phyloP scores from a whole-genome alignment of 37 sponge, comb jelly and placozoan genomes.

The Halichondria panicea region DNA sequence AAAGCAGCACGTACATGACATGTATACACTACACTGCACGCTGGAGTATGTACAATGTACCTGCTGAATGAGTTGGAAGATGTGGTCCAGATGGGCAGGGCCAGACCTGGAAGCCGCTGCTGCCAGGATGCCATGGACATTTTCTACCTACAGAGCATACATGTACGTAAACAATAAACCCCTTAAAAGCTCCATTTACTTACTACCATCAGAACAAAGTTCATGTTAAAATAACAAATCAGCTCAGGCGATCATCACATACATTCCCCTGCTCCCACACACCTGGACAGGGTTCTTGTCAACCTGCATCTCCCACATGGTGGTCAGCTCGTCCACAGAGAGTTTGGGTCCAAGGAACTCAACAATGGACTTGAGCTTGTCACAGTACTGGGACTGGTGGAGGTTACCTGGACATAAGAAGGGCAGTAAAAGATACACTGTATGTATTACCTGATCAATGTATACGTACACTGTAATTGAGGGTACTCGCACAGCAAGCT shows the following conservation, averaged over 20 bases:
- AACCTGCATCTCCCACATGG: conserved; percentile 92
- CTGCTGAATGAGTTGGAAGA: conserved; percentile 78
- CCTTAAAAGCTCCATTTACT: no score
- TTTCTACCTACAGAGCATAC: conserved; percentile 66
- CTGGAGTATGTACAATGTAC: conserved; percentile 30
- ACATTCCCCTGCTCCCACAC: no score
- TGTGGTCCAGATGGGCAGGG: conserved; percentile 71
- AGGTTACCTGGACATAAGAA: conserved; percentile 75
- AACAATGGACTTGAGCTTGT: conserved; percentile 85
- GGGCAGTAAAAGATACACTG: no score
- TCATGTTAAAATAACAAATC: no score
- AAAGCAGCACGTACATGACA: no score
- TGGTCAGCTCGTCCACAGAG: conserved; percentile 73
- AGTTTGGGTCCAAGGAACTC: conserved; percentile 88
- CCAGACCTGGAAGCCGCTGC: conserved; percentile 78
- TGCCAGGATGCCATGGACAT: conserved; percentile 82
- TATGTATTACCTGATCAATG: no score
- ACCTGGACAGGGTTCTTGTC: conserved; percentile 79
- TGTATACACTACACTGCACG: background rate
- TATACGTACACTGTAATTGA: no score
- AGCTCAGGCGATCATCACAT: background rate
- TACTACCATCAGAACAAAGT: no score
- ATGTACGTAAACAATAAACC: no score
- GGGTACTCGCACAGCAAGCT: no score
- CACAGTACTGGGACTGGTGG: conserved; percentile 95